Evolutionary conservation across 2,888 invertebrate genomes (phyloP).

Genomic region (Coelogynopora nodosa): DNA sequence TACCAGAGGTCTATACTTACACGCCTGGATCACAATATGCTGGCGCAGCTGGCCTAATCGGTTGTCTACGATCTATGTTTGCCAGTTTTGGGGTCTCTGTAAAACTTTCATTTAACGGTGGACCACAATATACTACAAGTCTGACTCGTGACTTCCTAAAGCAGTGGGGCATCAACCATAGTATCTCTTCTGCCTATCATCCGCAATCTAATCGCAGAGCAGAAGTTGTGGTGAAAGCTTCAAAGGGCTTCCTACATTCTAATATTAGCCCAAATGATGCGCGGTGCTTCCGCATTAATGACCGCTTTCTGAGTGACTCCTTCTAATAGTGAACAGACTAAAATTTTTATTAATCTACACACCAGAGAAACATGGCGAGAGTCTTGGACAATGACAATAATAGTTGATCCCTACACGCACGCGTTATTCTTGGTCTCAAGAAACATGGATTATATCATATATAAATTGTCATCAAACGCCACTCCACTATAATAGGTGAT

Average conservation of each 20-base stretch:
- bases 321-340: neutral
- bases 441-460: neutral
- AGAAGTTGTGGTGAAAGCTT: no score
- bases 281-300: neutral
- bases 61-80: neutral
- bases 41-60: neutral
- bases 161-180: no score
- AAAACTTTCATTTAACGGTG: neutral
- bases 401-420: neutral
- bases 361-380: neutral
- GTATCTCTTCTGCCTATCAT: no score
- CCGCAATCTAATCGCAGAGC: no score
- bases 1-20: neutral
- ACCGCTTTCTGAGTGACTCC: neutral
- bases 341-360: neutral
- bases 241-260: no score
- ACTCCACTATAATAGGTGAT: neutral
- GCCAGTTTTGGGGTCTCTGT: neutral
- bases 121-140: no score
- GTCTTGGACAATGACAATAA: neutral
- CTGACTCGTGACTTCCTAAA: no score
- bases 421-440: neutral
- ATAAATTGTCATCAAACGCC: neutral
- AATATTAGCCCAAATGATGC: neutral
- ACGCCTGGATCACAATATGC: neutral